Percentiles rank a stretch among this genome's conserved stretches.
phyloP scores from a whole-genome alignment of 1,140 invertebrate genomes.

The Reticulitermes speratus region DNA sequence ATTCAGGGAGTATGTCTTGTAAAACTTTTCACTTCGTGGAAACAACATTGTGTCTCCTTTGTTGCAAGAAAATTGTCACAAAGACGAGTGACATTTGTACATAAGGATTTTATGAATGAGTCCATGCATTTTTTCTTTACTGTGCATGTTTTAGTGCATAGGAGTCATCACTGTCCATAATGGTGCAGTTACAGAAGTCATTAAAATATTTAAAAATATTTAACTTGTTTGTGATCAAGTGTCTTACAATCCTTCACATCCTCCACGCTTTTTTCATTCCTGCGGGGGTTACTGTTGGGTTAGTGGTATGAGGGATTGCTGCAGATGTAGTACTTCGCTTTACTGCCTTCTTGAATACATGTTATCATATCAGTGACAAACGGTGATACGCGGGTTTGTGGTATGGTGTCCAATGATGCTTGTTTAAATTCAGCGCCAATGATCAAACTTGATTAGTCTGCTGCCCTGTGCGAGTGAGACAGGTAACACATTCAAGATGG shows the following conservation, averaged over 20 bases:
- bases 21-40: not conserved
- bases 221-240: not conserved
- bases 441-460: not conserved
- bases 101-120: constrained; percentile 33
- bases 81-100: constrained; percentile 17
- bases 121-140: constrained; percentile 38
- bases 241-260: not conserved
- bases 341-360: not conserved
- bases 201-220: constrained; percentile 17
- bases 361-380: not conserved
- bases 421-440: not conserved
- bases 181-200: constrained; percentile 26
- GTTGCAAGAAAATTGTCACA: not conserved
- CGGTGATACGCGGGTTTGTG: not conserved
- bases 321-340: not conserved
- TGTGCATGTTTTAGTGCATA: constrained; percentile 56
- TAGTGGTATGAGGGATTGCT: not conserved
- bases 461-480: not conserved
- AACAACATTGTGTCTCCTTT: not conserved
- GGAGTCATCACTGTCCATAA: constrained; percentile 37
- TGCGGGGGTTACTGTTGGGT: not conserved
- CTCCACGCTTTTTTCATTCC: not conserved
- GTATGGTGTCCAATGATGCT: not conserved
- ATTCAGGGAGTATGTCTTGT: constrained; percentile 22
- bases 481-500: not conserved